Conservation (phyloP, 2,797 vertebrate species). For the Poecilia gillii region DNA sequence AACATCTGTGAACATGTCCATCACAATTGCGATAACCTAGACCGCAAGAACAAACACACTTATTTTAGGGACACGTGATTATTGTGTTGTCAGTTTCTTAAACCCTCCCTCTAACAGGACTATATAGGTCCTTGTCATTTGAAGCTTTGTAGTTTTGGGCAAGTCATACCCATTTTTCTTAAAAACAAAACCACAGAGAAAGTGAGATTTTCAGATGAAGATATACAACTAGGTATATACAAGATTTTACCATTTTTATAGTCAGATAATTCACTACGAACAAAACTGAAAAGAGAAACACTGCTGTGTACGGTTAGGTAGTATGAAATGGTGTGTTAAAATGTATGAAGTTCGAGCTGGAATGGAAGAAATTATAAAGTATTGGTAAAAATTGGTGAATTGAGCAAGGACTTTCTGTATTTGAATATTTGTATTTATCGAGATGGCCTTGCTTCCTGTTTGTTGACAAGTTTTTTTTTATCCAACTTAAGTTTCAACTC, state of each 20-base stretch:
- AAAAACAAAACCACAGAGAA: not conserved
- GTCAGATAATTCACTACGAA: not conserved
- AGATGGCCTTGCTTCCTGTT: not conserved
- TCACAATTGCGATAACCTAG: slow-evolving; percentile 95
- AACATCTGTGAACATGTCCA: slow-evolving; percentile 96
- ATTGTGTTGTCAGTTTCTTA: not conserved
- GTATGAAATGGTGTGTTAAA: not conserved
- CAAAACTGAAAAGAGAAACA: not conserved
- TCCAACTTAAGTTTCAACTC: not conserved
- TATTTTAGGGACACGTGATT: not conserved
- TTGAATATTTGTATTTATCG: not conserved
- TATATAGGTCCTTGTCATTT: not conserved
- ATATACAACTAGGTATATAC: not conserved
- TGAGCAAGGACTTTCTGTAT: not conserved
- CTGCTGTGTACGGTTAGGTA: not conserved
- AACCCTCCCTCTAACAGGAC: not conserved
- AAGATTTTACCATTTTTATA: not conserved
- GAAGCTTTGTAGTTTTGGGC: not conserved
- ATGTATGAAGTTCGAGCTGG: not conserved
- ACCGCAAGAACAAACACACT: slow-evolving; percentile 27
- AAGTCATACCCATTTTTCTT: not conserved
- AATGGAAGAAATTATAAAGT: not conserved
- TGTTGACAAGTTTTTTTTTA: not conserved
- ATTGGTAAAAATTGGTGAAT: not conserved
- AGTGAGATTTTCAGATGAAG: not conserved